These are phyloP conservation scores for Limnephilus lunatus DNA, from an alignment of 2,888 invertebrate species.

Conservation along the genomic window DNA sequence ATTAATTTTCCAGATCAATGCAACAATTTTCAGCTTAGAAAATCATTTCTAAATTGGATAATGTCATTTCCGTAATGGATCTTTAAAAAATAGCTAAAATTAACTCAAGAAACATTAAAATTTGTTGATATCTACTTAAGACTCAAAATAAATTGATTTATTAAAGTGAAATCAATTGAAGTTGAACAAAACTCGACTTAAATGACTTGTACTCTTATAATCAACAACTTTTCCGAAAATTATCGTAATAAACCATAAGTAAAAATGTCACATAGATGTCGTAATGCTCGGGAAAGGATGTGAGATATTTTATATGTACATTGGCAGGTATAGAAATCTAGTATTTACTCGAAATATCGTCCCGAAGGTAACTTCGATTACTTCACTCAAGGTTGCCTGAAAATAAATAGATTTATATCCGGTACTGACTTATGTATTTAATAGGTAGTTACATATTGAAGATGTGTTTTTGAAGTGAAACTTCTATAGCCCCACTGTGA, in stretches of 20 bases:
- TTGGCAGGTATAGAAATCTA: neutral
- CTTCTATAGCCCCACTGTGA: too few species aligned
- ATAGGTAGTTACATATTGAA: too few species aligned
- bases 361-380: neutral
- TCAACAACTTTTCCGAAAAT: neutral
- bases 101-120: too few species aligned
- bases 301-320: neutral
- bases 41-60: too few species aligned
- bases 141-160: too few species aligned
- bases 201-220: neutral
- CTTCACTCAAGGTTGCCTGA: neutral
- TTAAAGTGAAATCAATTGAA: too few species aligned
- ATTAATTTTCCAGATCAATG: too few species aligned
- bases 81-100: too few species aligned
- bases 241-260: neutral
- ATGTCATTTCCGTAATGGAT: too few species aligned
- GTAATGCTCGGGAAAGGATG: neutral
- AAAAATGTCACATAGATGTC: neutral
- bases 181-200: neutral
- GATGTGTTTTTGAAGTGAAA: too few species aligned
- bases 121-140: too few species aligned
- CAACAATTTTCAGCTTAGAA: too few species aligned
- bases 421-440: neutral
- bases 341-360: neutral
- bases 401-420: neutral